phyloP scores from a whole-genome alignment of 2,113 vertebrate genomes.

The Dicrurus megarhynchus region DNA sequence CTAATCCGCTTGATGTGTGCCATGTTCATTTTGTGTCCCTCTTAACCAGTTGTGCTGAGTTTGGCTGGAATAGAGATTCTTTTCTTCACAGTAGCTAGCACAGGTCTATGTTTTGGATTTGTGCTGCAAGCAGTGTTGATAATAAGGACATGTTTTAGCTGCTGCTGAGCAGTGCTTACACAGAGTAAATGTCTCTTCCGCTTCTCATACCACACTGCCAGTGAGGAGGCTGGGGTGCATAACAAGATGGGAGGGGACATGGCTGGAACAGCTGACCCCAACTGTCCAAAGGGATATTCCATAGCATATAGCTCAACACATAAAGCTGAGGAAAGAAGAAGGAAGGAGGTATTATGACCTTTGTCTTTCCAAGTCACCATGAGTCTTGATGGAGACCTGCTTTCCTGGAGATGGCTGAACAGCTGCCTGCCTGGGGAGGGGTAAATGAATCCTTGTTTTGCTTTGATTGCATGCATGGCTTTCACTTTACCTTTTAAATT shows the following conservation, averaged over 20 bases:
- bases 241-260: neutral
- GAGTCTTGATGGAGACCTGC: too few species aligned
- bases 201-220: neutral
- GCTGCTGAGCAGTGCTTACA: neutral
- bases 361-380: neutral
- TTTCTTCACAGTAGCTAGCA: neutral
- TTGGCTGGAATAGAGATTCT: neutral
- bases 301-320: too few species aligned
- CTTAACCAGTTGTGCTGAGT: neutral
- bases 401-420: neutral
- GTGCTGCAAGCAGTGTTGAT: neutral
- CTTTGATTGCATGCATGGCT: neutral
- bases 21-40: neutral
- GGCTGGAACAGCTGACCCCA: neutral
- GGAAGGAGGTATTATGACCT: neutral
- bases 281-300: neutral
- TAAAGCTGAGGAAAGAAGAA: neutral
- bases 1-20: neutral
- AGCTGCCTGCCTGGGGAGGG: neutral
- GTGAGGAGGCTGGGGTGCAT: too few species aligned
- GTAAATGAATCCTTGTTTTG: neutral
- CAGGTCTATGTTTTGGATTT: neutral
- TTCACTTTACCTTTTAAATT: neutral
- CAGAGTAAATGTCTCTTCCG: neutral
- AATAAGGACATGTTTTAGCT: neutral